Evolutionary conservation across 64 coral and sea anemone genomes (phyloP).

Genomic region (Actinia equina): DNA sequence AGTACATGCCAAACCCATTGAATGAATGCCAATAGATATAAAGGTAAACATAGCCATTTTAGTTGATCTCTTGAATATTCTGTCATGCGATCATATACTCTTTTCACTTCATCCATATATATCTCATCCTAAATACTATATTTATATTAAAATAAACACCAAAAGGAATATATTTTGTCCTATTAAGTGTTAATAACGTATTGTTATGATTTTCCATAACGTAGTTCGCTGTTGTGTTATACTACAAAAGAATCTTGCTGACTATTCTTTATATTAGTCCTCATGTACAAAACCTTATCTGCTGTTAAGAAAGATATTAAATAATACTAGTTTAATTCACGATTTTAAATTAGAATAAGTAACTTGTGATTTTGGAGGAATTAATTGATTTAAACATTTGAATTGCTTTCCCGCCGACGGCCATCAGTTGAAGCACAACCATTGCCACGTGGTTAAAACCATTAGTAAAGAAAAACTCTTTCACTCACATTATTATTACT

Average conservation of each 20-base stretch:
- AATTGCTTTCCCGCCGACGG: not conserved
- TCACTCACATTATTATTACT: not conserved
- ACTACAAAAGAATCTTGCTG: too few species aligned
- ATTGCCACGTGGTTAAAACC: not conserved
- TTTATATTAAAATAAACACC: too few species aligned
- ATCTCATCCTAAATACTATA: too few species aligned
- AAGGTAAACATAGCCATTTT: not conserved
- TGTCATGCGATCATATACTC: too few species aligned
- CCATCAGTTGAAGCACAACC: not conserved
- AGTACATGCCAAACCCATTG: not conserved
- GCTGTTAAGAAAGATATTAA: not conserved
- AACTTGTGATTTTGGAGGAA: not conserved
- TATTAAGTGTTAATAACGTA: too few species aligned
- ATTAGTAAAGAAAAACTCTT: not conserved
- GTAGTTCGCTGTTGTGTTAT: too few species aligned
- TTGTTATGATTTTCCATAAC: too few species aligned
- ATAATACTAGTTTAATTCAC: not conserved
- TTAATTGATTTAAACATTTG: slow-evolving; percentile 6
- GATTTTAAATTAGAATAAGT: not conserved
- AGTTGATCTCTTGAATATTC: too few species aligned
- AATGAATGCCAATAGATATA: not conserved
- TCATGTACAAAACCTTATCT: not conserved
- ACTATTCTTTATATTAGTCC: too few species aligned
- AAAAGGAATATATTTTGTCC: too few species aligned
- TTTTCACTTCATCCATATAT: too few species aligned